Base-by-base conservation (phyloP, 2,888 invertebrate species). In the Melangyna quadrimaculata region DNA sequence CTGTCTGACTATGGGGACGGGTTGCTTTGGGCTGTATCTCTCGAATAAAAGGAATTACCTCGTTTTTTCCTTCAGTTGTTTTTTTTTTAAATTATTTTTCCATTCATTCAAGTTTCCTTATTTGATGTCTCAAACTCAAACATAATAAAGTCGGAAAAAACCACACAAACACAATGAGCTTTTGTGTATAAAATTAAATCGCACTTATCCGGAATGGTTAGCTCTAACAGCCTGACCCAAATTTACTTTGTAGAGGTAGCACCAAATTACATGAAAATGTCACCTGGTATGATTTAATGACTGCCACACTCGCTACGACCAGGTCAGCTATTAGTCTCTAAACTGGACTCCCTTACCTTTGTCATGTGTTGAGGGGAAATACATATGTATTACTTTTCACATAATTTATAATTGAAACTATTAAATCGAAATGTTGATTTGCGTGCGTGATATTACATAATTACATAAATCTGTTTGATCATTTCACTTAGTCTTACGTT, bases 351-450 rank as follows among this genome's bases (percentile, higher is more conserved):
- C 1, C 14, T 24, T 51, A n/a, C 0, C 51, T 10, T 45, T 45
- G 1, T 45, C 10, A 12, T 53, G 17, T 8, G 17, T n/a, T n/a
- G 9, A 29, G 9, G 27, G 53, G n/a, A n/a, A n/a, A n/a, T n/a
- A 53, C 1, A 29, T 53, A 53, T n/a, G n/a, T n/a, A n/a, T 67
- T 72, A 79, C 61, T 77, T 69, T 61, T 77, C 86, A 73, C 81
- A 86, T 81, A 86, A 86, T 78, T 86, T 73, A 86, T 86, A 86
- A 86, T 86, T 86, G 78, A 86, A 86, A 81, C 86, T 81, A 81
- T 86, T 86, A 86, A 86, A 81, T 86, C 51, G 86, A 73, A 86
- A 81, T 70, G 78, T 70, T 86, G 86, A 86, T 86, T 86, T 81
- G 78, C 86, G 51, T 63, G 40, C 35, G 35, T 37, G 35, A 59